phyloP scores from a whole-genome alignment of 2,113 vertebrate species.

The Pipra filicauda region DNA sequence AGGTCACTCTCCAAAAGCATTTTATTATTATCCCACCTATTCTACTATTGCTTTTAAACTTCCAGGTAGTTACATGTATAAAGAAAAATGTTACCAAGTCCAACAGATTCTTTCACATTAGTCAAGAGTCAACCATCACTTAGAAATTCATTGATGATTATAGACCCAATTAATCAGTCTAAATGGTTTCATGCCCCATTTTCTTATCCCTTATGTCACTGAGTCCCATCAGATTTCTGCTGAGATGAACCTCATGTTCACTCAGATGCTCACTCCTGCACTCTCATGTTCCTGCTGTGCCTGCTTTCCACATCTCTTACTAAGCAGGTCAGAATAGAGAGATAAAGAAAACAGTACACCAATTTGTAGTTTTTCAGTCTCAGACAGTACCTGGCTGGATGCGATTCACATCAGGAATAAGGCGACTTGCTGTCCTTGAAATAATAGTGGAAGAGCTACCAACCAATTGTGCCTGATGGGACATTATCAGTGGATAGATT shows the following conservation, averaged over 20 bases:
- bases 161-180: background rate
- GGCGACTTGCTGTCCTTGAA: constrained; percentile 55
- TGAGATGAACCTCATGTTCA: background rate
- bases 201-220: background rate
- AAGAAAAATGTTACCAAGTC: background rate
- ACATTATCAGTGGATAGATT: constrained; percentile 44
- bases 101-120: background rate
- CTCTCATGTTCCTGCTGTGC: background rate
- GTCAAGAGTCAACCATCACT: background rate
- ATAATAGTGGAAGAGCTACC: constrained; percentile 12
- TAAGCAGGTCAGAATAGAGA: background rate
- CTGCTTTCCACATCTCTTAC: background rate
- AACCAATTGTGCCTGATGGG: constrained; percentile 38
- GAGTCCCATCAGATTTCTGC: background rate
- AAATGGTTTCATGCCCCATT: background rate
- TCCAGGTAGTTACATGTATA: background rate
- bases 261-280: background rate
- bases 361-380: constrained; percentile 21
- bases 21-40: background rate
- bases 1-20: background rate
- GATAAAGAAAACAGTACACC: background rate
- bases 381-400: constrained; percentile 19
- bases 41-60: background rate
- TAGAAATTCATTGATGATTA: background rate
- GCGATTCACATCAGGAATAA: constrained; percentile 31